A percentile compares a stretch with the other conserved stretches of the same genome.
Evolutionary conservation across 2,888 invertebrate species (phyloP).

Genomic region (Sinotaia quadrata): DNA sequence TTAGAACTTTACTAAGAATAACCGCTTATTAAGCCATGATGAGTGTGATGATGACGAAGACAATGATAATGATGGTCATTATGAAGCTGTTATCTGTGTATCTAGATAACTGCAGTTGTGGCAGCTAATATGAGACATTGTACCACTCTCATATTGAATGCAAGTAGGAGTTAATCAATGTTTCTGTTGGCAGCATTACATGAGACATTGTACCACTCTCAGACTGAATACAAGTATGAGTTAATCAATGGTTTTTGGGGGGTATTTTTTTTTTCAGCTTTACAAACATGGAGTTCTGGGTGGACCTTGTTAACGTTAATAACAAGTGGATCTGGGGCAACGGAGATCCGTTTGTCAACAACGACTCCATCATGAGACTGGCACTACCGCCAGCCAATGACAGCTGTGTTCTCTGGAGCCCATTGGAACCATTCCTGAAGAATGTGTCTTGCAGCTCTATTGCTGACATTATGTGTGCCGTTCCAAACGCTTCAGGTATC

Average conservation of each 20-base stretch:
- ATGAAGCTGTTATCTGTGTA: no score
- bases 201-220: background rate
- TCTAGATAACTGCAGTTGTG: no score
- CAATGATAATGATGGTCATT: no score
- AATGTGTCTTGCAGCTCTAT: conserved; percentile 1
- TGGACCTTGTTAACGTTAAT: conserved; percentile 16
- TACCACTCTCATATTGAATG: no score
- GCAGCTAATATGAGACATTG: no score
- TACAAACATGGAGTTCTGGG: conserved; percentile 16
- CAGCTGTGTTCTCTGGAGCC: conserved; percentile 21
- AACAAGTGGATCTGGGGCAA: conserved; percentile 15
- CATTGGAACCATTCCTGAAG: conserved; percentile 15
- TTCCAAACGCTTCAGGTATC: background rate
- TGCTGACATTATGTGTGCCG: conserved; percentile 12
- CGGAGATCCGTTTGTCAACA: background rate
- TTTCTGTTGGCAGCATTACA: background rate
- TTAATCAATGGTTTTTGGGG: background rate
- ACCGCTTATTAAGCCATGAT: no score
- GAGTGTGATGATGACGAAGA: no score
- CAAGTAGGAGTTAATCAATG: background rate
- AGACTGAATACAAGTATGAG: background rate
- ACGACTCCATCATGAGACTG: background rate
- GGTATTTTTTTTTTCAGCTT: conserved; percentile 2
- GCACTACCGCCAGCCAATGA: background rate
- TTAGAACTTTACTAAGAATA: no score